Evolutionary conservation across 53 echinoderm and acorn worm genomes (phyloP).

Genomic region (Henricia sp.): DNA sequence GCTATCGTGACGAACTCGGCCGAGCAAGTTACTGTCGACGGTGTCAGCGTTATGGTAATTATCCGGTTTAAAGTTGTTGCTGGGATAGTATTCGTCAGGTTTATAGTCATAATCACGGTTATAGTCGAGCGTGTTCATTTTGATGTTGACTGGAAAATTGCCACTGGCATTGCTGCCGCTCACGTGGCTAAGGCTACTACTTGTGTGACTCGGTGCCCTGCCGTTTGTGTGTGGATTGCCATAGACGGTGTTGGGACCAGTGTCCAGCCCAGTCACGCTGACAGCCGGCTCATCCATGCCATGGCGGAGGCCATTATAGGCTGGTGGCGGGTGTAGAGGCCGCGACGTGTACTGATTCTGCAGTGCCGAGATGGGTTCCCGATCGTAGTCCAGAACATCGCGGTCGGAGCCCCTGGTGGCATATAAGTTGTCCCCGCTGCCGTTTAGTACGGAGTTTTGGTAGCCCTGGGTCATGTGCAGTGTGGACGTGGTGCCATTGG

Average conservation of each 20-base stretch:
- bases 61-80: conserved; percentile 12
- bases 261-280: conserved; percentile 29
- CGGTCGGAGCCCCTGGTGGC: conserved; percentile 51
- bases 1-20: conserved; percentile 19
- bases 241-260: conserved; percentile 20
- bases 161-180: conserved; percentile 38
- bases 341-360: conserved; percentile 28
- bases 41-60: conserved; percentile 6
- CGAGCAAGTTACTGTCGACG: conserved; percentile 16
- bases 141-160: conserved; percentile 19
- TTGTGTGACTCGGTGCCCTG: conserved; percentile 37
- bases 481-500: conserved; percentile 29
- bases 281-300: conserved; percentile 23
- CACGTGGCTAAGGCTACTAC: conserved; percentile 1
- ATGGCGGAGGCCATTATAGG: neutral
- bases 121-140: conserved; percentile 35
- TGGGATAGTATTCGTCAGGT: conserved; percentile 24
- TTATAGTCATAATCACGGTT: conserved; percentile 25
- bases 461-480: conserved; percentile 59
- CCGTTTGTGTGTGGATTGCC: conserved; percentile 34
- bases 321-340: neutral
- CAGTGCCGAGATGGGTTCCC: conserved; percentile 24
- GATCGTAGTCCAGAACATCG: conserved; percentile 19
- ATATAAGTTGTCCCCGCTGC: conserved; percentile 71
- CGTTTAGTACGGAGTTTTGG: conserved; percentile 60